phyloP scores from a whole-genome alignment of 2,113 vertebrate species.

The Aythya baeri region DNA sequence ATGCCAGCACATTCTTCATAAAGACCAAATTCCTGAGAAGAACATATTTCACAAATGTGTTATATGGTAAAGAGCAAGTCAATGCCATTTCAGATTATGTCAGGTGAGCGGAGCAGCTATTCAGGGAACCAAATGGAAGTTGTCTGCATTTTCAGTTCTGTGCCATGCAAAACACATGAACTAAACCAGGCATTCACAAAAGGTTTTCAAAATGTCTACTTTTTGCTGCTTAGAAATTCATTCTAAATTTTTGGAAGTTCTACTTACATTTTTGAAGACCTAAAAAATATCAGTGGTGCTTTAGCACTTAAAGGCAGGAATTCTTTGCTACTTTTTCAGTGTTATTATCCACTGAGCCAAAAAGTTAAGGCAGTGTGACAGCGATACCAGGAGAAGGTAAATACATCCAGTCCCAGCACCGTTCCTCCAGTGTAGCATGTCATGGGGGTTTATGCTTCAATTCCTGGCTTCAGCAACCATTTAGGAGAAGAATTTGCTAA shows the following conservation, averaged over 20 bases:
- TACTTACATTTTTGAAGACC: neutral
- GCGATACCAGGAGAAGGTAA: neutral
- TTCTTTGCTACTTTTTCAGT: neutral
- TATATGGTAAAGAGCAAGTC: neutral
- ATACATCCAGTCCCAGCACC: neutral
- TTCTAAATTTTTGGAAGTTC: neutral
- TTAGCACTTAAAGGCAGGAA: neutral
- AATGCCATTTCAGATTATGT: neutral
- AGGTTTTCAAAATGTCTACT: neutral
- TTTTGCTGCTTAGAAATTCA: neutral
- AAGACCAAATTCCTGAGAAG: neutral
- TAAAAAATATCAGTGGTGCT: neutral
- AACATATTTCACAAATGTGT: neutral
- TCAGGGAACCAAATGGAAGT: neutral
- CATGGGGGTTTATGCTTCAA: conserved; percentile 1
- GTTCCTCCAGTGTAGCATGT: conserved; percentile 11
- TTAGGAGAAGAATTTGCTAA: neutral
- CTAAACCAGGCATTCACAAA: neutral
- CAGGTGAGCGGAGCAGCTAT: neutral
- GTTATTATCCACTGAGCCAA: neutral
- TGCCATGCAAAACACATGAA: neutral
- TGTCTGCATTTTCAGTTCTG: neutral
- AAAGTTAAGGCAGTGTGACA: neutral
- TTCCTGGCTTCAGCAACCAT: conserved; percentile 28
- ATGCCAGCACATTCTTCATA: neutral